Evolutionary conservation across 2,113 vertebrate genomes (phyloP), one percentile per base, ranked within the genome.

Genomic region (Neogobius melanostomus): DNA sequence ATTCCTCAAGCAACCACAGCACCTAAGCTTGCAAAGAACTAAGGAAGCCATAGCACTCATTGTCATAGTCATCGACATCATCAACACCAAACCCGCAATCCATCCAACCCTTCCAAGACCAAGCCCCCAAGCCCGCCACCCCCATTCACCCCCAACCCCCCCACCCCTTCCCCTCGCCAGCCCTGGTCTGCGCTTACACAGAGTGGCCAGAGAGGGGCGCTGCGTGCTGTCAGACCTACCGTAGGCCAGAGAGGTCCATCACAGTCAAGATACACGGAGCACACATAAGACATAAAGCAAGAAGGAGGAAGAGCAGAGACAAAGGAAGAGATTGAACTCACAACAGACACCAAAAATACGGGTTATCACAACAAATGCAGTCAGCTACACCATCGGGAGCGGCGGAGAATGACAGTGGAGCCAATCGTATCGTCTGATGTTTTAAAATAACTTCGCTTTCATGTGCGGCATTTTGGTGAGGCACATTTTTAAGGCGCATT

Each of bases 321-420:
- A 93, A 87, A 93, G 91, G 91, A 71, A 93, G 89, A 93, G 87
- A 92, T 92, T 93, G 91, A 93, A 92, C 91, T 92, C 90, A 93
- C 90, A 91, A 89, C 90, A 92, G 88, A 91, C 90, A 93, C 87
- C 90, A 91, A 82, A 91, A 82, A 88, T 72, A 78, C 88, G 80
- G 79, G 85, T 86, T 88, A 91, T 91, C 84, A 92, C 85, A 92
- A 85, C 84, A 92, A 85, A 91, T 84, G 83, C 82, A 87, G 76
- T 91, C 85, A 91, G 87, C 82, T 88, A 90, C 78, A 87, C 77
- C 75, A 72, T 74, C 56, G 82, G 88, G 80, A 75, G 77, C 17
- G 77, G 28, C 69, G 82, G 85, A 90, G 91, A 92, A 92, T 88
- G 91, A 90, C 88, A 90, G 73, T 72, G 52, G 49, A 64, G 67